Evolutionary conservation across 2,113 vertebrate species (phyloP).

Genomic region (Platysteira castanea): DNA sequence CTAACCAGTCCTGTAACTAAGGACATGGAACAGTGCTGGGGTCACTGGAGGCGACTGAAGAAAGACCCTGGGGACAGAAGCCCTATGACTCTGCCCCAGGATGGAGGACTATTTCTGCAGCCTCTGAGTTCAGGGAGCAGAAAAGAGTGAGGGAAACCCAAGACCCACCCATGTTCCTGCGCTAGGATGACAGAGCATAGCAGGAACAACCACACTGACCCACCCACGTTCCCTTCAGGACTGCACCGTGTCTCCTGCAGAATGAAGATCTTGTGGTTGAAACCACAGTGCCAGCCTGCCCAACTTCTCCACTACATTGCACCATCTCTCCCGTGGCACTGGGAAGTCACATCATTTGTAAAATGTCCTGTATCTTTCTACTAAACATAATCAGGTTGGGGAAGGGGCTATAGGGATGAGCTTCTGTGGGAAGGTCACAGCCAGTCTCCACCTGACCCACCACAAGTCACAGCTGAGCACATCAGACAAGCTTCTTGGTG

Average conservation of each 20-base stretch:
- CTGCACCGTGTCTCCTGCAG: background rate
- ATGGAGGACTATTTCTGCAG: background rate
- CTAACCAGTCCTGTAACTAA: background rate
- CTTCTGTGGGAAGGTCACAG: background rate
- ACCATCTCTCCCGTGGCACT: background rate
- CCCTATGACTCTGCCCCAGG: background rate
- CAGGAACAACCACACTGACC: background rate
- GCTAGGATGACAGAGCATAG: background rate
- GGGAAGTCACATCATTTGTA: background rate
- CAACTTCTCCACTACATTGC: background rate
- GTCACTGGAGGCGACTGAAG: background rate
- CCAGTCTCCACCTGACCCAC: background rate
- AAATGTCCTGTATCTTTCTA: background rate
- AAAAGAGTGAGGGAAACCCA: background rate
- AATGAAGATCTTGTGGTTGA: background rate
- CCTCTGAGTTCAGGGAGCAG: background rate
- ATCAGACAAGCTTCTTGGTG: background rate
- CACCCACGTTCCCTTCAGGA: background rate
- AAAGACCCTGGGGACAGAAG: background rate
- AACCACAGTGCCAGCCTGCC: background rate
- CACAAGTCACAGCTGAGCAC: background rate
- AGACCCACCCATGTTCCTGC: background rate
- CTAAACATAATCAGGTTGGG: background rate
- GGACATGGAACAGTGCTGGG: background rate
- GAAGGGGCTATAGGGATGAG: background rate